Evolutionary conservation across 2,113 vertebrate genomes (phyloP), one percentile per base, ranked within the genome.

Genomic region (Cyprinodon tularosa): DNA sequence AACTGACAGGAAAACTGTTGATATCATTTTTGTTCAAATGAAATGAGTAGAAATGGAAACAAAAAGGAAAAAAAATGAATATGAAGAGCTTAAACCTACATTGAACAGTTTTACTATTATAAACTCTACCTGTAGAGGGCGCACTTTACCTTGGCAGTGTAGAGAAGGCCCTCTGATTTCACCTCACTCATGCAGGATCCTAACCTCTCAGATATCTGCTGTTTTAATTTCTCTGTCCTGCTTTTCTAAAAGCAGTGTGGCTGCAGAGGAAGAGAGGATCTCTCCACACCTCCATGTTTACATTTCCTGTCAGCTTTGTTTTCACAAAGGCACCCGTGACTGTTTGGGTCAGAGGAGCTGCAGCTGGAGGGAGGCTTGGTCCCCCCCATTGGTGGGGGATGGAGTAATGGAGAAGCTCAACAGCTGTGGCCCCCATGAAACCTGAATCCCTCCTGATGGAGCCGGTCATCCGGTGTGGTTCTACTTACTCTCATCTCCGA

Each of bases 201-300:
- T 45, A 10, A 66, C 63, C 68, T 40, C 39, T 68, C 15, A 3
- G 29, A 29, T 74, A 76, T 72, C 29, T n/a, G 38, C 65, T 0
- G 82, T 81, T 79, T 77, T 68, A 72, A 11, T 74, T 83, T 66
- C 48, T 62, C 48, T 62, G 4, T 68, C 47, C 76, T 1, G 40
- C 3, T 20, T 17, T 68, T 71, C 20, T 72, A 11, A 0, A 20
- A 20, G 48, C 40, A 11, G 42, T 20, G 59, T 85, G 86, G 84
- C 42, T 68, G 88, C 48, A n/a, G 70, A 83, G 68, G 86, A 84
- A 76, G 66, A 84, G 85, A 74, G 64, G 5, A 77, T 90, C 89
- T 86, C 47, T 91, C 88, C 78, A 81, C 89, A 91, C 89, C 89
- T 91, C 68, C 14, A 1, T 90, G 90, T 93, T 93, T 91, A 93